phyloP scores from a whole-genome alignment of 1,140 invertebrate genomes.

The Harlomillsia oculata region DNA sequence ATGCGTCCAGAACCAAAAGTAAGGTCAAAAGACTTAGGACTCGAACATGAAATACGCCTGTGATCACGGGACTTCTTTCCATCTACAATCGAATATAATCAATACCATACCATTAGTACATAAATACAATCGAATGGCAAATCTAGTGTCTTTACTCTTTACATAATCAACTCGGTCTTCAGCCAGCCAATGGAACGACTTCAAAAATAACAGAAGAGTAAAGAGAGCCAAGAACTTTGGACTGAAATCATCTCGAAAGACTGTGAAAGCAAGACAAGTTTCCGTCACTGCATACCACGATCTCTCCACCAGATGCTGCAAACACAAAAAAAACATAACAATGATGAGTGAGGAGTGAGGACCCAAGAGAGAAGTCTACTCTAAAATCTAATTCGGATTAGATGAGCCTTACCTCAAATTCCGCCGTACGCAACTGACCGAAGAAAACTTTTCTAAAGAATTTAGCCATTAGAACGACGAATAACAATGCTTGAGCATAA shows the following conservation, averaged over 20 bases:
- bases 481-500: constrained; percentile 93
- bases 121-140: not conserved
- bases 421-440: constrained; percentile 88
- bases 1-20: constrained; percentile 70
- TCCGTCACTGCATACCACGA: constrained; percentile 99
- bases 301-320: constrained; percentile 90
- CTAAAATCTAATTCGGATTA: not conserved
- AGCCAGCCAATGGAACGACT: constrained; percentile 99
- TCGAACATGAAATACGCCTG: constrained; percentile 87
- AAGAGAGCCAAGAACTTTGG: constrained; percentile 97
- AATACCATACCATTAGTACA: not conserved
- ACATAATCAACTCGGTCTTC: constrained; percentile 99
- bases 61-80: constrained; percentile 96
- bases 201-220: constrained; percentile 90
- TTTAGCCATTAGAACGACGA: constrained; percentile 90
- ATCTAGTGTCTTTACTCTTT: constrained; percentile 46
- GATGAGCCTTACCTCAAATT: constrained; percentile 76
- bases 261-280: constrained; percentile 97
- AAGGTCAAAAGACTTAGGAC: constrained; percentile 73
- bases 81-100: constrained; percentile 58
- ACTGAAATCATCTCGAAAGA: constrained; percentile 98
- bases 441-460: constrained; percentile 94
- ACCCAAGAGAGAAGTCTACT: too few relatives aligned
- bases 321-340: constrained; percentile 39
- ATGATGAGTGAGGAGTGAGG: not conserved